Conservation (phyloP, 1,140 invertebrate species). For the Neodiprion pinetum region DNA sequence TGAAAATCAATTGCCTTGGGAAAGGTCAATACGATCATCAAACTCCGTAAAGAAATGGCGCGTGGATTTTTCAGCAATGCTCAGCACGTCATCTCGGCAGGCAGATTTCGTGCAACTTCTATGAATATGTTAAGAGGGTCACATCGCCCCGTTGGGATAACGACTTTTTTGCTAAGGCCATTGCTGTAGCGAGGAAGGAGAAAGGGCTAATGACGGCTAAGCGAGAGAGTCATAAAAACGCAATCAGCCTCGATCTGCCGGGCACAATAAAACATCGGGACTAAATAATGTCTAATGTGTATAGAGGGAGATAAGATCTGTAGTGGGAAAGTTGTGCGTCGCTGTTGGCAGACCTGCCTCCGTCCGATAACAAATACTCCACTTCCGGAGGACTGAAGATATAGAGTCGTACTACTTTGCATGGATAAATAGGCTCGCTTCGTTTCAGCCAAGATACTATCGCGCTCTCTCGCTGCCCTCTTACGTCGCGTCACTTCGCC, state of each 20-base stretch:
- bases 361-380: slow-evolving; percentile 1
- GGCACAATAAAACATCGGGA: neutral
- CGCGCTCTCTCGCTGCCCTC: neutral
- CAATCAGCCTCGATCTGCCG: neutral
- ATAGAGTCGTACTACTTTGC: slow-evolving; percentile 2
- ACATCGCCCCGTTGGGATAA: no score
- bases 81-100: no score
- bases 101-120: no score
- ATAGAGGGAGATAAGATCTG: neutral
- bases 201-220: neutral
- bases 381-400: neutral
- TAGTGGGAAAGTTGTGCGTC: neutral
- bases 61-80: no score
- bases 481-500: no score
- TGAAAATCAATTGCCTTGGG: no score
- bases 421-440: neutral
- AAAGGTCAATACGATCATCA: no score
- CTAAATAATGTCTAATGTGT: neutral
- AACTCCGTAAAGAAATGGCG: no score
- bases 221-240: slow-evolving; percentile 2
- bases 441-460: neutral
- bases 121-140: no score
- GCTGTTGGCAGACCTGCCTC: neutral
- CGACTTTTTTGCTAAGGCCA: no score
- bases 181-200: neutral